Evolutionary conservation across 37 sponge, comb jelly and placozoan genomes (phyloP), one percentile per base, ranked within the genome.

Genomic region (Geodia barretti): DNA sequence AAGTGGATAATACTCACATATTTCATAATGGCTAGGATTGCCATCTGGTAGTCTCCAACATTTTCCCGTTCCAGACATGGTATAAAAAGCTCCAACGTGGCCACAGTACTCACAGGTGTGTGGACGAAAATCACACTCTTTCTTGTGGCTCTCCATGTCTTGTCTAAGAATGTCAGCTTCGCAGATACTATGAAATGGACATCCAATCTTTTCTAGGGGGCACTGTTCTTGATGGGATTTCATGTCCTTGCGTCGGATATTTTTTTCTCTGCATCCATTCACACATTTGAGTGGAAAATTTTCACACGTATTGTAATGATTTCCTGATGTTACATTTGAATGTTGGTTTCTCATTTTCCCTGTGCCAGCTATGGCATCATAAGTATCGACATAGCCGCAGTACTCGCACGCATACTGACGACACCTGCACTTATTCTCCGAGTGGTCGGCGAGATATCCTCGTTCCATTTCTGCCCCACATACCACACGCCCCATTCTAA

Each of bases 51-150:
- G 64, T n/a, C n/a, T n/a, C n/a, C n/a, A n/a, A n/a, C n/a, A n/a
- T n/a, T n/a, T 62, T n/a, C 8, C 26, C 1, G 64, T 3, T 28
- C 2, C 26, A 41, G n/a, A 75, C 60, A 1, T 9, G 35, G 1
- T 31, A 14, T 32, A 60, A 60, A 1, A 4, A 33, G 4, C 61
- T 21, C 34, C 64, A 20, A 63, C 1, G 21, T 64, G 64, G 20
- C 34, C 64, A 38, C 77, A 77, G 40, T 77, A 62, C 25, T 63
- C 41, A 36, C 77, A 77, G 17, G 21, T 1, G 39, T 77, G 35
- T 39, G 23, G 77, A 1, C 64, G 77, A 21, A 63, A 35, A n/a
- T 34, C 4, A 36, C 77, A 77, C 17, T 35, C 24, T 7, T 14
- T 62, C 24, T 36, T 2, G 39, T 30, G 64, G 21, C 60, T 60